phyloP scores from a whole-genome alignment of 2,797 vertebrate genomes.

The Crocodylus rhombifer region DNA sequence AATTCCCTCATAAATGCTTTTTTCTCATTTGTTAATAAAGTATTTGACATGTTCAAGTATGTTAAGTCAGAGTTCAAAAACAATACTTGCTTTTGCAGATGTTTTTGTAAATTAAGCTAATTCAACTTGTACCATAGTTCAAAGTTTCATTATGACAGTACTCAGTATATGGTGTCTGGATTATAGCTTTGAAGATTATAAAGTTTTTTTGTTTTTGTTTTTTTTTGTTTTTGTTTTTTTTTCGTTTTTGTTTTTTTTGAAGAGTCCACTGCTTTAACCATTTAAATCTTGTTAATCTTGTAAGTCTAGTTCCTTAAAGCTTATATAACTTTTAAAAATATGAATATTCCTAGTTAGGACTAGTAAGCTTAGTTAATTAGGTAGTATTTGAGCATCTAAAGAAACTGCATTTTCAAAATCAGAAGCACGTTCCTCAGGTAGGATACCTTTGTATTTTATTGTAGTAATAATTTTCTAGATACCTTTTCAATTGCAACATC shows the following conservation, averaged over 20 bases:
- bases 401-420: conserved; percentile 28
- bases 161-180: neutral
- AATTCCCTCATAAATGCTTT: conserved; percentile 37
- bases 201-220: neutral
- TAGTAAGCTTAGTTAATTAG: too few species aligned
- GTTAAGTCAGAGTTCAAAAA: conserved; percentile 21
- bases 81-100: neutral
- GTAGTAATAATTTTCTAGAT: neutral
- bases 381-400: neutral
- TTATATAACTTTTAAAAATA: neutral
- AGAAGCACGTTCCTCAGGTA: neutral
- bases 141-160: conserved; percentile 5
- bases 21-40: conserved; percentile 25
- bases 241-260: conserved; percentile 1
- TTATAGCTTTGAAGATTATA: conserved; percentile 48
- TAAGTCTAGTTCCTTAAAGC: conserved; percentile 15
- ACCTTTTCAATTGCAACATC: too few species aligned
- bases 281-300: conserved; percentile 36
- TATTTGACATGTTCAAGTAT: neutral
- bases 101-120: conserved; percentile 4
- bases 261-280: neutral
- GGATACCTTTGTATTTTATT: neutral
- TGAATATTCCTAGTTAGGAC: too few species aligned
- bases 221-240: too few species aligned
- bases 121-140: neutral